A percentile compares a stretch with the other conserved stretches of the same genome.
Evolutionary conservation across 2,888 invertebrate species (phyloP).

Genomic region (Harpalus rufipes): DNA sequence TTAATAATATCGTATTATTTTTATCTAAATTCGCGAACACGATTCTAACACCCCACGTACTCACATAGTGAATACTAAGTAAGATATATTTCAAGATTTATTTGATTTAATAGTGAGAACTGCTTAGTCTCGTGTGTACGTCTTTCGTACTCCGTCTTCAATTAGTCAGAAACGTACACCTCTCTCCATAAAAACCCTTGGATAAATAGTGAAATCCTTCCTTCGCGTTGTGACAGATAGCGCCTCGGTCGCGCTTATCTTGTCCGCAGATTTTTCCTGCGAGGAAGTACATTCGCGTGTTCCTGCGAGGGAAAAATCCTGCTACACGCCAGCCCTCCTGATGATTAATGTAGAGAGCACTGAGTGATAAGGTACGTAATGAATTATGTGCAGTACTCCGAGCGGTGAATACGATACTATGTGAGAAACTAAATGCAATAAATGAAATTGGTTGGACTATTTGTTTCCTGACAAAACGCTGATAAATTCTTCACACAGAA

Average conservation of each 20-base stretch:
- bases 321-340: conserved; percentile 71
- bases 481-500: conserved; percentile 19
- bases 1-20: not conserved
- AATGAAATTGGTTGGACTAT: conserved; percentile 36
- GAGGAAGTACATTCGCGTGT: conserved; percentile 76
- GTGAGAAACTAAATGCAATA: conserved; percentile 24
- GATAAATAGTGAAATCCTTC: conserved; percentile 43
- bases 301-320: conserved; percentile 73
- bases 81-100: conserved; percentile 25
- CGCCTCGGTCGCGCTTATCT: conserved; percentile 72
- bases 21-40: not conserved
- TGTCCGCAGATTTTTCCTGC: conserved; percentile 74
- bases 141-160: conserved; percentile 5
- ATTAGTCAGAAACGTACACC: conserved; percentile 61
- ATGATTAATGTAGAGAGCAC: conserved; percentile 49
- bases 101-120: conserved; percentile 33
- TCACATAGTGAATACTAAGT: not conserved
- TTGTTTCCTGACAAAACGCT: conserved; percentile 33
- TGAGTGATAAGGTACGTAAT: conserved; percentile 60
- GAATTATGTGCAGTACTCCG: conserved; percentile 50
- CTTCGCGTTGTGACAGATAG: conserved; percentile 25
- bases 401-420: conserved; percentile 36
- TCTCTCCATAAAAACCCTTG: conserved; percentile 27
- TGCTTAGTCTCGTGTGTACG: not conserved
- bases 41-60: not conserved